phyloP scores from a whole-genome alignment of 1,140 invertebrate species.

The Heterodera carotae region DNA sequence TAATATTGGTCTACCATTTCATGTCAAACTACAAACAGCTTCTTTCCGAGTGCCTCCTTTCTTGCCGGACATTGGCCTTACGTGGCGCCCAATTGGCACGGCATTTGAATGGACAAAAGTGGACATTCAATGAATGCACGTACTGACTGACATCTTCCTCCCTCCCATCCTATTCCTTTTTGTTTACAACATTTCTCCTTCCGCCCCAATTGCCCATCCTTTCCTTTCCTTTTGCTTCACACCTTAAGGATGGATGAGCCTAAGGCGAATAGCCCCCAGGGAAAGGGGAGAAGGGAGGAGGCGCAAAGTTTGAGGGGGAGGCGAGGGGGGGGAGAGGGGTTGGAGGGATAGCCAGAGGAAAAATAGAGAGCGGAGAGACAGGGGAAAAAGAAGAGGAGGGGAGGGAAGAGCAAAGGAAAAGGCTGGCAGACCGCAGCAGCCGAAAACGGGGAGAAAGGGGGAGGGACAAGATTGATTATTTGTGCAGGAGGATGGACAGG shows the following conservation, averaged over 20 bases:
- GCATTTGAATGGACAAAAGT: neutral
- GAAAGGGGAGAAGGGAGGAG: neutral
- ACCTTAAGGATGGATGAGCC: conserved; percentile 19
- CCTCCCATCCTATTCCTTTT: neutral
- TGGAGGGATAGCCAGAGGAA: neutral
- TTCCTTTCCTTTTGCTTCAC: conserved; percentile 4
- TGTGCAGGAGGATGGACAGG: conserved; percentile 4
- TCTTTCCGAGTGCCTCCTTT: no score
- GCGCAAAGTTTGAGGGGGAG: neutral
- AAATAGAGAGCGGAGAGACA: neutral
- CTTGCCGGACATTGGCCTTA: no score
- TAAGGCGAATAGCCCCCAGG: neutral
- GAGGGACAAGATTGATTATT: conserved; percentile 10
- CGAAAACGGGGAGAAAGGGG: neutral
- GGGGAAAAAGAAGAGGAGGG: neutral
- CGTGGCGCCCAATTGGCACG: no score
- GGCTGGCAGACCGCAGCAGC: conserved; percentile 13
- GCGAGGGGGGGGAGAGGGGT: neutral
- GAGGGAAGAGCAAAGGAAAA: no score
- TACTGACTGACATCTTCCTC: no score
- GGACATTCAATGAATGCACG: neutral
- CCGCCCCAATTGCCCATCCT: conserved; percentile 7
- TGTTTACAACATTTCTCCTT: conserved; percentile 7
- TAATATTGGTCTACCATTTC: no score
- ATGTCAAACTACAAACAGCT: no score